Evolutionary conservation across 2,113 vertebrate genomes (phyloP), one percentile per base, ranked within the genome.

Genomic region (Chaenogobius annularis): DNA sequence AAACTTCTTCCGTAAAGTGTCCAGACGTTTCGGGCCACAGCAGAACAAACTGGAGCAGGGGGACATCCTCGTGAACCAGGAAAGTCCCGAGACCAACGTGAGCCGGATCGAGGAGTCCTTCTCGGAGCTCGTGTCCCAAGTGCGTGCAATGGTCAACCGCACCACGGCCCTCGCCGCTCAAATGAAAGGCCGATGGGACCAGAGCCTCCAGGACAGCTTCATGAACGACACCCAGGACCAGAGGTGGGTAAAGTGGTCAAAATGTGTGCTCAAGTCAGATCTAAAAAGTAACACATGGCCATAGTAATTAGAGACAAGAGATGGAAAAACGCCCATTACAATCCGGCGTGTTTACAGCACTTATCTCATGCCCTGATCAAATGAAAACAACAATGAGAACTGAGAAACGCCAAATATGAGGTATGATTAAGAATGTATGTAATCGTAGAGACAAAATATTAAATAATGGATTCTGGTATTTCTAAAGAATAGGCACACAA

Each of bases 1-100:
- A 84, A 91, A 91, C 69, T 93, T 96, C 81, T 94, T 96, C 81
- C 88, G 79, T 72, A 93, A 91, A 71, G 90, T 96, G 56, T 94
- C 94, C 80, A 83, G 83, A 7, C 85, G 91, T 61, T 92, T 95
- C 15, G 91, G 92, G 52, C 83, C 90, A 47, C 88, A 69, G 43
- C 91, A 83, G 58, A 66, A 76, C 9, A 19, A 74, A 20, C 35
- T 86, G 64, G 88, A 92, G 23, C 81, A 88, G 0, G 84, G 44
- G 0, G 87, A 89, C 82, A 77, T 91, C 59, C 81, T 90, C 11
- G 47, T 88, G 10, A 87, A 90, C 10, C 83, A 86, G 73, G 83
- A 91, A 0, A 80, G 81, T 72, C 73, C 93, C 0, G 94, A 95
- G 17, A n/a, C 31, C 0, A 93, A 95, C 15, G 81, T 95, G 58